Evolutionary conservation across 2,113 vertebrate species (phyloP), one percentile per base, ranked within the genome.

Genomic region (Dolichotis patagonum): DNA sequence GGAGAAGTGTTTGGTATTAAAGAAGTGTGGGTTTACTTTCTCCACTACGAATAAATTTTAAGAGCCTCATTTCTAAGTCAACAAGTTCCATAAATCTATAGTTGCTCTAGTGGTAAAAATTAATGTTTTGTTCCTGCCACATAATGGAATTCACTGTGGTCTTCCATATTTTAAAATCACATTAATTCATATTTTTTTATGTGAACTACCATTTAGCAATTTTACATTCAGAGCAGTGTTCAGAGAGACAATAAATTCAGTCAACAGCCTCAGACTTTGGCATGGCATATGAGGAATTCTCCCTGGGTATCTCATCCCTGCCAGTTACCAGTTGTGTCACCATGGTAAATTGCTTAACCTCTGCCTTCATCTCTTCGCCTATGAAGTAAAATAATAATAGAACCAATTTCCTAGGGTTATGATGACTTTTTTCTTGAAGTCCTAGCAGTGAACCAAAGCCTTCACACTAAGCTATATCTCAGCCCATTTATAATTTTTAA

Each of bases 121-220:
- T 54, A 83, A 63, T 67, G 14, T 52, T 91, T 91, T 86, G 5
- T 86, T 93, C 38, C 28, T 91, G 35, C 24, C 5, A 16, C 49
- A 32, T 81, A 52, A 4, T 78, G 46, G 77, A 71, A 62, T 90
- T 96, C 16, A 65, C 56, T 69, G 1, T 90, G 19, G 10, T 63
- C 38, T 92, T 92, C 94, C 19, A 11, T 87, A 60, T 91, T 92
- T 80, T 95, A 88, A 96, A 92, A 77, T 94, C 13, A 84, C n/a
- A 94, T 77, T 52, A 82, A 35, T 93, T 86, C 8, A 38, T 93
- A 32, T 52, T 93, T 92, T 90, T 49, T 85, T 71, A 43, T 88
- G 32, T 93, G 67, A 24, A 26, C 49, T 65, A 69, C 58, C 80
- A 75, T 77, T 96, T 77, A 92, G 20, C 35, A 90, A 6, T 87